Evolutionary conservation across 2,113 vertebrate genomes (phyloP), one percentile per base, ranked within the genome.

Genomic region (Atherinomorus stipes): DNA sequence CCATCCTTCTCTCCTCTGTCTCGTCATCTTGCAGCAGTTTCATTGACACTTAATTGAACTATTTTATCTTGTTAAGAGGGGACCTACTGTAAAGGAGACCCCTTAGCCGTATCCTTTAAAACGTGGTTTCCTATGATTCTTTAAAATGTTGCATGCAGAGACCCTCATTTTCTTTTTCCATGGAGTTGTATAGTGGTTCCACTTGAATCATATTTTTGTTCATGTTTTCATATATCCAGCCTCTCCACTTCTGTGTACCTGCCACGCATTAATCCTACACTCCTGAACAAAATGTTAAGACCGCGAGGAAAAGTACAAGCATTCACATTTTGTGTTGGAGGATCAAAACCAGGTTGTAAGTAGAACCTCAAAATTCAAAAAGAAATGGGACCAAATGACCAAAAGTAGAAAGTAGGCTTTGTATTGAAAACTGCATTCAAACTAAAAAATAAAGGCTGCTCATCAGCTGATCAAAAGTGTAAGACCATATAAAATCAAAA

Each of bases 1-100:
- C 77, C 75, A 58, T 70, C 44, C 56, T 37, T 65, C 69, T 75
- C 64, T 64, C 70, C 44, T 47, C 37, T 22, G 28, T 67, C 66
- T 53, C 23, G 22, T 73, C 77, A 82, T 64, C 76, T 85, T 10
- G 1, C 25, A 9, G 80, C 60, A 22, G 69, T 85, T 84, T 66
- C 79, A 83, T 60, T 84, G 83, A 88, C 77, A 80, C 81, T 76
- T 81, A 73, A 76, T 86, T 83, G 76, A 89, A 81, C 78, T 64
- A 34, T 84, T 89, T 83, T 83, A 85, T 89, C 79, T 82, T 25
- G 40, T 85, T 86, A 80, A 90, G 70, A 85, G 67, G 67, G 57
- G 67, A 77, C 79, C 75, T 47, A 76, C 58, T 86, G 72, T 73
- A 79, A 86, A 84, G 61, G 57, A 85, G 63, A 77, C 74, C 60